Evolutionary conservation across 2,113 vertebrate species (phyloP).

Genomic region (Otolemur garnettii): DNA sequence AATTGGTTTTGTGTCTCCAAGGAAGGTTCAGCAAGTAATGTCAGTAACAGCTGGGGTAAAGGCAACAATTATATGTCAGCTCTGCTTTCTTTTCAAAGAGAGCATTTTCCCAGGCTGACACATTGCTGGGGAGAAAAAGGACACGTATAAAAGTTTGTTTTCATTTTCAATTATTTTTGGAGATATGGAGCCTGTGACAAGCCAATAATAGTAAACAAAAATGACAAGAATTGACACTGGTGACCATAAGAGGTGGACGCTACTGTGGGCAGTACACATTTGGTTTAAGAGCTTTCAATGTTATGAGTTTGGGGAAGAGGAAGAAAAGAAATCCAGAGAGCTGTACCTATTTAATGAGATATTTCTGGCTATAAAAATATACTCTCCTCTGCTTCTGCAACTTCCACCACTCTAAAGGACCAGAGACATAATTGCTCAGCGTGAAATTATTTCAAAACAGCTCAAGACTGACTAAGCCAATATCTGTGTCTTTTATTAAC

Average conservation of each 20-base stretch:
- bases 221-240: constrained; percentile 44
- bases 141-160: constrained; percentile 77
- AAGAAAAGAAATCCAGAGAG: constrained; percentile 62
- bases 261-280: constrained; percentile 26
- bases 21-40: constrained; percentile 85
- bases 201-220: constrained; percentile 79
- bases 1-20: constrained; percentile 89
- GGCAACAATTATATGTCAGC: constrained; percentile 86
- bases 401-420: constrained; percentile 52
- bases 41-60: constrained; percentile 86
- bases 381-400: constrained; percentile 58
- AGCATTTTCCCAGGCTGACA: constrained; percentile 83
- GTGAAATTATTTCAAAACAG: constrained; percentile 76
- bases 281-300: constrained; percentile 62
- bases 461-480: not conserved
- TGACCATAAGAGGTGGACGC: constrained; percentile 14
- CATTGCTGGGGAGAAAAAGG: constrained; percentile 73
- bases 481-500: constrained; percentile 41
- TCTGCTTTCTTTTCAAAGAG: constrained; percentile 83
- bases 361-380: constrained; percentile 67
- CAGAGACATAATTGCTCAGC: constrained; percentile 74
- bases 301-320: constrained; percentile 52
- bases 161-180: constrained; percentile 85
- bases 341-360: constrained; percentile 57
- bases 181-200: constrained; percentile 72